Evolutionary conservation across 1,140 invertebrate genomes (phyloP).

Genomic region (Eriocheir sinensis): DNA sequence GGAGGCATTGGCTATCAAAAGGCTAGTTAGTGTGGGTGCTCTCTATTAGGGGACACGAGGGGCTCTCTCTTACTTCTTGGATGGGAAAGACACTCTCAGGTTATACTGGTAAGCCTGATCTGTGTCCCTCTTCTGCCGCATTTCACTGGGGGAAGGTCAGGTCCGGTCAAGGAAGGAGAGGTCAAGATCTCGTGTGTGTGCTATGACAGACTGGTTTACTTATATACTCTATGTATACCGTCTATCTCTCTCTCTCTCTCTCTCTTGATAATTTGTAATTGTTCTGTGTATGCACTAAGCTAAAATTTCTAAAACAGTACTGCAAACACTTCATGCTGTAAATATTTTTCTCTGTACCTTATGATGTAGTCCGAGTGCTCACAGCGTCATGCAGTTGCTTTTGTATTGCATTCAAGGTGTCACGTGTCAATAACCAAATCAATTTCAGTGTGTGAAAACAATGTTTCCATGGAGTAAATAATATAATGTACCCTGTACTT

Average conservation of each 20-base stretch:
- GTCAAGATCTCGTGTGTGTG: conserved; percentile 86
- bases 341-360: too few relatives aligned
- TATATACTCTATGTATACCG: background rate
- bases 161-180: conserved; percentile 35
- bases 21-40: background rate
- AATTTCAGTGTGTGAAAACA: too few relatives aligned
- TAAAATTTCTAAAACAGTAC: too few relatives aligned
- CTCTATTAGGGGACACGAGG: background rate
- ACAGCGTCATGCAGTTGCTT: too few relatives aligned
- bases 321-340: too few relatives aligned
- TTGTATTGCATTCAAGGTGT: too few relatives aligned
- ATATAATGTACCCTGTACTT: too few relatives aligned
- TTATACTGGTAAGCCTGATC: conserved; percentile 88
- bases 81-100: conserved; percentile 94
- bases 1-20: background rate
- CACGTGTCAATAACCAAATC: too few relatives aligned
- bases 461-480: too few relatives aligned
- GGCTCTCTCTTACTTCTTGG: conserved; percentile 93
- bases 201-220: background rate
- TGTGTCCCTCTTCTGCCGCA: conserved; percentile 47
- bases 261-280: too few relatives aligned
- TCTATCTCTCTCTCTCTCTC: background rate
- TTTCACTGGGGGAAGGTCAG: conserved; percentile 51
- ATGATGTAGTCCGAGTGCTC: too few relatives aligned
- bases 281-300: too few relatives aligned